Evolutionary conservation across 2,888 invertebrate genomes (phyloP).

Genomic region (Dysmachus trigonus): DNA sequence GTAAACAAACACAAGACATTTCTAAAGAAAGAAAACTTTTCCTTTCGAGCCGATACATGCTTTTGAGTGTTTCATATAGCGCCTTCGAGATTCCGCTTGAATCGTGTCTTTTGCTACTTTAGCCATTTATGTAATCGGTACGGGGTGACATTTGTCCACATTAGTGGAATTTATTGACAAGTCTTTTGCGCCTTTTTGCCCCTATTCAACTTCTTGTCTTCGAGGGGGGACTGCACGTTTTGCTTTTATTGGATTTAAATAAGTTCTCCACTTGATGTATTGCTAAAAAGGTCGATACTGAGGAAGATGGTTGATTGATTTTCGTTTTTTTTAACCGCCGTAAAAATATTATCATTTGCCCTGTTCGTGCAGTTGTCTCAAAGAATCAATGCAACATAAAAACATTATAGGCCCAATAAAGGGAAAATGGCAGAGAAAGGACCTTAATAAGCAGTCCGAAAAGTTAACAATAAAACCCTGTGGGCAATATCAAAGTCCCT

Average conservation of each 20-base stretch:
- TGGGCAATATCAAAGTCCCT: background rate
- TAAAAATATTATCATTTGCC: background rate
- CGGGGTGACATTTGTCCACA: background rate
- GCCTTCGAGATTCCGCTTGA: background rate
- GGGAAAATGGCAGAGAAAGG: background rate
- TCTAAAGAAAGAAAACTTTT: background rate
- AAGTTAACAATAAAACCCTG: background rate
- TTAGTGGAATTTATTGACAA: background rate
- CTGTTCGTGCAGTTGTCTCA: background rate
- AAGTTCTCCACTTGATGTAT: background rate
- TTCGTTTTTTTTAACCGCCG: background rate
- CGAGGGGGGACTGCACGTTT: background rate
- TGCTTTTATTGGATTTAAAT: background rate
- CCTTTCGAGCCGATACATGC: background rate
- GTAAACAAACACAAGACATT: background rate
- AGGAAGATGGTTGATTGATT: background rate
- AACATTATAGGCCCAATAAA: background rate
- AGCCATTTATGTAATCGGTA: background rate
- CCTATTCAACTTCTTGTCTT: background rate
- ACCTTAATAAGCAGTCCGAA: background rate
- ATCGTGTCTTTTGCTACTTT: background rate
- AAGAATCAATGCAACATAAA: background rate
- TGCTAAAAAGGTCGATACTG: background rate
- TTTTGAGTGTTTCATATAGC: background rate
- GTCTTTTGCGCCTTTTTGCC: background rate